Evolutionary conservation across 2,797 vertebrate species (phyloP).

Genomic region (Spinibarbus caldwelli): DNA sequence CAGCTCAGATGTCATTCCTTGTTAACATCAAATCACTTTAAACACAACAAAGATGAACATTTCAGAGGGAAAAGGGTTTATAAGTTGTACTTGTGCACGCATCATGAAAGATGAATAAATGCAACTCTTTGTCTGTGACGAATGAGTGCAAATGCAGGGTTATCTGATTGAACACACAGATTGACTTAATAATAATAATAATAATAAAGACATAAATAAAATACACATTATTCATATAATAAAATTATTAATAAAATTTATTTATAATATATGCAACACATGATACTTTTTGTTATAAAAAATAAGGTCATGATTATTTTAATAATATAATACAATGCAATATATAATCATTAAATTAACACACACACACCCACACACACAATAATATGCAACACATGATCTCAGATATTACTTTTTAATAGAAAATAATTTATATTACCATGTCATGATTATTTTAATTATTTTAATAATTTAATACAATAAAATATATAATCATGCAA

Average conservation of each 20-base stretch:
- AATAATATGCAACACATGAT: no score
- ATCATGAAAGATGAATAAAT: neutral
- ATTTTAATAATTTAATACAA: no score
- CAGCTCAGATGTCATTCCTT: neutral
- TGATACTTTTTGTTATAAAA: no score
- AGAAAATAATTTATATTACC: no score
- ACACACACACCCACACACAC: no score
- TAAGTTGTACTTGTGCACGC: neutral
- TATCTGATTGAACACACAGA: neutral
- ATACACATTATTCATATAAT: neutral
- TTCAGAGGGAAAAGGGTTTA: neutral
- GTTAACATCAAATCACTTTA: neutral
- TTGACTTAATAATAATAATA: neutral
- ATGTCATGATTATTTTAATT: no score
- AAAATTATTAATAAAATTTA: neutral
- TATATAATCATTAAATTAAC: no score
- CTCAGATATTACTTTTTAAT: no score
- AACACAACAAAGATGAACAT: neutral
- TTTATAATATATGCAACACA: no score
- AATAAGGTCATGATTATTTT: no score
- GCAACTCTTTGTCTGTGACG: neutral
- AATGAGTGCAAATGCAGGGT: neutral
- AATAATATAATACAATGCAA: no score
- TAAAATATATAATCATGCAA: no score
- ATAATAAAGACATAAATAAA: neutral